Evolutionary conservation across 1,140 invertebrate genomes (phyloP).

Genomic region (Pseudomyrmex flavicornis): DNA sequence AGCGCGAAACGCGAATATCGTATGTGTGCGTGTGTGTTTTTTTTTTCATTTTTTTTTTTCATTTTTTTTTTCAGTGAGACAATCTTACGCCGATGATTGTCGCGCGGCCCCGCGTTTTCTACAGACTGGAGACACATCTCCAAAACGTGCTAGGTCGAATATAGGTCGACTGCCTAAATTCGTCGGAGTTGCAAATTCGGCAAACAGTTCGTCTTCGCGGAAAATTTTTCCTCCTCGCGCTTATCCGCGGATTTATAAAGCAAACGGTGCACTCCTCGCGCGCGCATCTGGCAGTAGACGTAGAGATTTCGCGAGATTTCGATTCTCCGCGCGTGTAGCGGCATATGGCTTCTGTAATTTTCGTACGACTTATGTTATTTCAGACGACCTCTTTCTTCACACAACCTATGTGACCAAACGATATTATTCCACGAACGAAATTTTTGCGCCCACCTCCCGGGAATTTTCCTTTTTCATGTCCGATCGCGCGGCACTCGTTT

Average conservation of each 20-base stretch:
- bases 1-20: background rate
- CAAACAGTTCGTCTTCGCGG: background rate
- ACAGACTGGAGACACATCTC: background rate
- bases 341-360: constrained; percentile 51
- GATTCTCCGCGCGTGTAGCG: constrained; percentile 4
- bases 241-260: constrained; percentile 52
- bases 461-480: background rate
- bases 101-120: background rate
- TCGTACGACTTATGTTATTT: constrained; percentile 43
- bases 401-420: background rate
- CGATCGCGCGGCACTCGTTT: constrained; percentile 22
- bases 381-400: background rate
- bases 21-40: no score
- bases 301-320: constrained; percentile 22
- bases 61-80: background rate
- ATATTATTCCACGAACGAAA: background rate
- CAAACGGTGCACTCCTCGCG: constrained; percentile 43
- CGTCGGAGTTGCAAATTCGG: constrained; percentile 39
- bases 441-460: background rate
- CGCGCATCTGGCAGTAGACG: constrained; percentile 31
- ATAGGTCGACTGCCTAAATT: constrained; percentile 6
- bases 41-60: no score
- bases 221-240: constrained; percentile 14
- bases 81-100: background rate
- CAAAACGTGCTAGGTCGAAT: background rate